Evolutionary conservation across 2,888 invertebrate genomes (phyloP).

Genomic region (Chirona hameri): DNA sequence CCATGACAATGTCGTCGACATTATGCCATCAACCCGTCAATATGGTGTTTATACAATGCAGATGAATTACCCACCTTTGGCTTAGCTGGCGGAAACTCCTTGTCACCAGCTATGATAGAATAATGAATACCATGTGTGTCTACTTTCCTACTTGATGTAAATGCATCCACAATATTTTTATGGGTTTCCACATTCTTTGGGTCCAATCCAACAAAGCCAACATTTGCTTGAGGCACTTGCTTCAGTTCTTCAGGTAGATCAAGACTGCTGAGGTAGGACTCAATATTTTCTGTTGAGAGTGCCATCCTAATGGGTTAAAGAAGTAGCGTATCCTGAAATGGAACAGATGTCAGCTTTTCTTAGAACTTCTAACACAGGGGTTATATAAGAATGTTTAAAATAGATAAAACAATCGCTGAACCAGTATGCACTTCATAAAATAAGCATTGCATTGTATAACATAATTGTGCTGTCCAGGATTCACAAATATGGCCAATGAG

Average conservation of each 20-base stretch:
- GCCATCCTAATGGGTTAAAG: neutral
- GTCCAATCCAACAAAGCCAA: neutral
- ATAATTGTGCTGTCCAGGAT: too few species aligned
- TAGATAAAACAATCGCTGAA: too few species aligned
- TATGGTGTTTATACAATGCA: neutral
- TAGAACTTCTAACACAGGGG: too few species aligned
- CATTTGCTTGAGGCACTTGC: neutral
- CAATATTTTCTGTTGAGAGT: neutral
- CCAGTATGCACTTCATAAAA: too few species aligned
- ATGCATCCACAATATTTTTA: neutral
- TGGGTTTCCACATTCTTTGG: neutral
- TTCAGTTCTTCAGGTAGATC: constrained; percentile 22
- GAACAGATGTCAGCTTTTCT: too few species aligned
- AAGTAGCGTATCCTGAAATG: too few species aligned
- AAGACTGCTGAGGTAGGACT: neutral
- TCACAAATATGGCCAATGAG: too few species aligned
- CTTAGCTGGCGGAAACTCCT: neutral
- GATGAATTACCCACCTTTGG: neutral
- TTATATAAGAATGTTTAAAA: too few species aligned
- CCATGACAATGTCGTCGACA: too few species aligned
- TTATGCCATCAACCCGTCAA: too few species aligned
- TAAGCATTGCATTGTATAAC: too few species aligned
- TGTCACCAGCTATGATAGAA: constrained; percentile 1
- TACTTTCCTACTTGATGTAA: neutral
- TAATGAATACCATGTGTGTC: neutral